Evolutionary conservation across 1,140 invertebrate species (phyloP), one percentile per base, ranked within the genome.

Genomic region (Zaprionus taronus): DNA sequence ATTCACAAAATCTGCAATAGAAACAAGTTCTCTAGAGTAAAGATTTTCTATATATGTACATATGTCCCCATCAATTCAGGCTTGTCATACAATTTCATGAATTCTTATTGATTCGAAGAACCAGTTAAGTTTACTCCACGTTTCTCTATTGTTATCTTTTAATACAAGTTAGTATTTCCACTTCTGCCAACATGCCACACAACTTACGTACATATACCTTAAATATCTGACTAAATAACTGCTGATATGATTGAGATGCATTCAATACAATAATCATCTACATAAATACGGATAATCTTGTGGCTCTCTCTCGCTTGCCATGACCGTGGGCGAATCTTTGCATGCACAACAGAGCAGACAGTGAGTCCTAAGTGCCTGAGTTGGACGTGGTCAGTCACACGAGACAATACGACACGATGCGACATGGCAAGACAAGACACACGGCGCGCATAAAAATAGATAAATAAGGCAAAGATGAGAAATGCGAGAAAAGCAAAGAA

Each of bases 401-500:
- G 41, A 17, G n/a, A 47, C 41, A 47, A 47, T 47, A 41, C 41
- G 41, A 44, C 41, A 17, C n/a, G 15, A 44, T 7, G 41, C n/a
- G 41, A 47, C 41, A 47, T 47, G 41, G 41, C 41, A 47, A 7
- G 41, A n/a, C 9, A 15, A 63, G 17, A 20, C 7, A 20, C 79
- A 71, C 55, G 68, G 34, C 63, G 51, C 44, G 36, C 70, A 62
- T 63, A 70, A 67, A 64, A 73, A 63, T 31, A 44, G 28, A 79
- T 28, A 56, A 51, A 51, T 51, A 51, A 24, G 47, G 47, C 47
- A 51, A 51, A 51, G 4, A 9, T 11, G 5, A 47, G 6, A 47
- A 47, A 47, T n/a, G 12, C 12, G 36, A 38, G 36, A 15, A 47
- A 24, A 51, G 47, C 49, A 85, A 86, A 67, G 69, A 86, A 79